A percentile compares a stretch with the other conserved stretches of the same genome.
Conservation (phyloP, 1,140 invertebrate genomes). For the Lepidostoma basale region DNA sequence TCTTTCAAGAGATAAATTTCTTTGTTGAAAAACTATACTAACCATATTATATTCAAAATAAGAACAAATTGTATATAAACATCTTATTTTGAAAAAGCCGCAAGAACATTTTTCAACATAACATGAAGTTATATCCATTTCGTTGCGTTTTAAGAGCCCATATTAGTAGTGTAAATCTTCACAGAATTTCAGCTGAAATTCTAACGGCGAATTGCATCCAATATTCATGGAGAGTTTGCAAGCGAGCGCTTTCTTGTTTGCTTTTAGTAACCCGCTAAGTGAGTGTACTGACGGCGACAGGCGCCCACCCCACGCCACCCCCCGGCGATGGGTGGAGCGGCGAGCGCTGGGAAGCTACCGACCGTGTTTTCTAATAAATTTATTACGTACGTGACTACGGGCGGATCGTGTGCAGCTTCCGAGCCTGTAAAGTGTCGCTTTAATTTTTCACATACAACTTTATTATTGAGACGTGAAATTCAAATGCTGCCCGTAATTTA, state of each 20-base stretch:
- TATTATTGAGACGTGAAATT: not conserved
- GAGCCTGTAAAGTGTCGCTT: not conserved
- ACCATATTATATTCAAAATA: no score
- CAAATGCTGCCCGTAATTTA: no score
- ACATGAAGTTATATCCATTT: no score
- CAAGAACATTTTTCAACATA: no score
- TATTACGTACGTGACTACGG: not conserved
- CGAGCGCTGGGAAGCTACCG: conserved; percentile 2
- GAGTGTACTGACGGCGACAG: conserved; percentile 9
- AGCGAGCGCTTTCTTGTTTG: conserved; percentile 10
- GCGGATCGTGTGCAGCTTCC: not conserved
- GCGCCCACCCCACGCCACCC: no score
- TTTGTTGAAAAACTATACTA: no score
- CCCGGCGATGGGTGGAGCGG: no score
- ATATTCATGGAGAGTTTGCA: conserved; percentile 18
- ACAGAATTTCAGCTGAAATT: conserved; percentile 7
- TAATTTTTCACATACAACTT: conserved; percentile 1
- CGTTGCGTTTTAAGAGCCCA: no score
- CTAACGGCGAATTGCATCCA: conserved; percentile 11
- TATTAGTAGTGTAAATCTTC: no score
- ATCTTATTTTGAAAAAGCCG: no score
- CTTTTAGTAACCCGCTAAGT: conserved; percentile 4
- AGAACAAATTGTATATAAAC: no score
- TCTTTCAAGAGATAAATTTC: no score
- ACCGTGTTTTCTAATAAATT: not conserved